Evolutionary conservation across 2,797 vertebrate genomes (phyloP), one percentile per base, ranked within the genome.

Genomic region (Hoplostethus atlanticus): DNA sequence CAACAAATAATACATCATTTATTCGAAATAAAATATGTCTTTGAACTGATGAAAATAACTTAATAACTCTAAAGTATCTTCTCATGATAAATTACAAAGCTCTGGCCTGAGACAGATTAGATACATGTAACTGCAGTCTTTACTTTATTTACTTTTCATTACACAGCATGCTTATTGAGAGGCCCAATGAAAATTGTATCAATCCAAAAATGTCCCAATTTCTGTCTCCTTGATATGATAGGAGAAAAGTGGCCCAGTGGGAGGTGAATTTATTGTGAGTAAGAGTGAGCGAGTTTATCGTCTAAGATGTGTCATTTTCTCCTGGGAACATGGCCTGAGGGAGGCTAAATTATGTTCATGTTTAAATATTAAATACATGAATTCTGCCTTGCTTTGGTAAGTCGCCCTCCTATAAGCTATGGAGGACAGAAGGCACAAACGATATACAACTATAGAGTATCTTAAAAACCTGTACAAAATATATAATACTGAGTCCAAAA

Each of bases 361-460:
- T 84, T 91, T 73, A 89, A 92, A 90, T 89, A 90, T 92, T 89
- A 82, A 93, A 64, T 6, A 17, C 50, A 61, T 89, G 85, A 83
- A 76, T 84, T 80, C 17, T 12, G 40, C 17, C 21, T 74, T 46
- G 73, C 75, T 84, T 50, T 72, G 78, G 40, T 51, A 34, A 71
- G 17, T 48, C 51, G 40, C 10, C 30, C 52, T 64, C 30, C 2
- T 10, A 12, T 64, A 34, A 56, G 44, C 40, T 73, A 70, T 13
- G 17, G 55, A 63, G 30, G 30, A 51, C 55, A 64, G 59, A 75
- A 76, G 77, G 70, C 74, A 70, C 68, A 16, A 46, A 46, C 56
- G 16, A n/a, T 30, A 0, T 30, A 0, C 34, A 34, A 1, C 0
- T 0, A 15, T 10, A 56, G 21, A 59, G 16, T 21, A 3, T 71